Percentiles rank a stretch among this genome's conserved stretches.
Conservation (phyloP, 2,797 vertebrate species). For the Sternotherus odoratus region DNA sequence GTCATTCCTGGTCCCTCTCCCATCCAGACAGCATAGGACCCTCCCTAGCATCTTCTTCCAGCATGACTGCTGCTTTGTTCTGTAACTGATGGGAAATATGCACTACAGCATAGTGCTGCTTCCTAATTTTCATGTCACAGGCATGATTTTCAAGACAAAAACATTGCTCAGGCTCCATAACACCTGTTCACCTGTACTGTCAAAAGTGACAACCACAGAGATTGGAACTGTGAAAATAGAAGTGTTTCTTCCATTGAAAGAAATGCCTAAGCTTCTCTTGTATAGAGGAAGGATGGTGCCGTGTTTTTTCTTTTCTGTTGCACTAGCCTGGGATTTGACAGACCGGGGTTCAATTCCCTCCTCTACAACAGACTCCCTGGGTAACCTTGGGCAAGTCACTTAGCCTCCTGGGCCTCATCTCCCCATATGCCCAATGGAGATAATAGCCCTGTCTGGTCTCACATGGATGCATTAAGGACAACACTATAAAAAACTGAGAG, state of each 20-base stretch:
- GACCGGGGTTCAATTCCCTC: background rate
- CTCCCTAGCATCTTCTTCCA: background rate
- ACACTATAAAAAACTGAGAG: background rate
- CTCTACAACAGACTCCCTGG: background rate
- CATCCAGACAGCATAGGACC: fast-evolving
- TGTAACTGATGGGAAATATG: background rate
- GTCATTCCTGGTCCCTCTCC: background rate
- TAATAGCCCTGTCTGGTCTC: background rate
- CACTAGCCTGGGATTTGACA: background rate
- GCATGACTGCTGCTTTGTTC: background rate
- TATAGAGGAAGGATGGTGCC: background rate
- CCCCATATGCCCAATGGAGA: background rate
- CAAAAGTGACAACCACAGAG: background rate
- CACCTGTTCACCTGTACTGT: background rate
- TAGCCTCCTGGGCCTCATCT: background rate
- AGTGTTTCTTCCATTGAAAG: background rate
- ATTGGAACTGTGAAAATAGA: background rate
- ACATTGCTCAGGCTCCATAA: background rate
- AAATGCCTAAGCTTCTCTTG: fast-evolving
- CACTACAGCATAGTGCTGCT: background rate
- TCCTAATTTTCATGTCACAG: background rate
- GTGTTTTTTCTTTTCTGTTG: background rate
- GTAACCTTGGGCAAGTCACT: background rate
- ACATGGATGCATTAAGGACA: background rate
- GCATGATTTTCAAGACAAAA: background rate